Evolutionary conservation across 2,113 vertebrate species (phyloP), one percentile per base, ranked within the genome.

Genomic region (Furnarius figulus): DNA sequence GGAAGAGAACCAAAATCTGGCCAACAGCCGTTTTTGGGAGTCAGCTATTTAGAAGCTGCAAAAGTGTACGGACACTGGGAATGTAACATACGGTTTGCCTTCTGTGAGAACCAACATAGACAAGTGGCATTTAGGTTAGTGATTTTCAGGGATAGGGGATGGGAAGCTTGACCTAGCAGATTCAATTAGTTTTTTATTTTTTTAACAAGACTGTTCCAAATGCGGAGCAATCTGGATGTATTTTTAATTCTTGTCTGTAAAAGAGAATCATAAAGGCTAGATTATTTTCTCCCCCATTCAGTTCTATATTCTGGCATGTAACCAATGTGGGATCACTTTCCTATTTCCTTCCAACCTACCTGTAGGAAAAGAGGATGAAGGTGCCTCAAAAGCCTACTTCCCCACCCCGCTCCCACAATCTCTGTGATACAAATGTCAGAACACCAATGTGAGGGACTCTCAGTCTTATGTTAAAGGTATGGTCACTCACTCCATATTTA

Each of bases 1-100:
- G 94, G 94, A 95, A 95, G 49, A 72, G 70, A 75, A 89, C 89
- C 92, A 95, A 87, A 87, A 39, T 77, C 49, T 93, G 87, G 63
- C 89, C 85, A 92, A 35, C 80, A 93, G 89, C 90, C 71, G 18
- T 72, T 77, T 1, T 0, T 33, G 52, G 35, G 23, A 94, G 53
- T 31, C 18, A 58, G 42, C 85, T 73, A 21, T 83, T 97, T 82
- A 76, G 93, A 74, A 82, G 65, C 53, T 59, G 62, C 67, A 93
- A 92, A 76, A 96, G 55, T 56, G 80, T 53, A 39, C 0, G 61
- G 86, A 75, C 87, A 67, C 74, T 75, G 80, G 61, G 83, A 95
- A 84, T 12, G 27, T 61, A 83, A 61, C 90, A 95, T 93, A 92
- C 17, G 24, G 89, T 81, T 93, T 93, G 68, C 93, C 81, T 83